These are phyloP conservation scores for Bergia sp. DNA, from an alignment of 92 coral and sea anemone species.

Conservation along the genomic window DNA sequence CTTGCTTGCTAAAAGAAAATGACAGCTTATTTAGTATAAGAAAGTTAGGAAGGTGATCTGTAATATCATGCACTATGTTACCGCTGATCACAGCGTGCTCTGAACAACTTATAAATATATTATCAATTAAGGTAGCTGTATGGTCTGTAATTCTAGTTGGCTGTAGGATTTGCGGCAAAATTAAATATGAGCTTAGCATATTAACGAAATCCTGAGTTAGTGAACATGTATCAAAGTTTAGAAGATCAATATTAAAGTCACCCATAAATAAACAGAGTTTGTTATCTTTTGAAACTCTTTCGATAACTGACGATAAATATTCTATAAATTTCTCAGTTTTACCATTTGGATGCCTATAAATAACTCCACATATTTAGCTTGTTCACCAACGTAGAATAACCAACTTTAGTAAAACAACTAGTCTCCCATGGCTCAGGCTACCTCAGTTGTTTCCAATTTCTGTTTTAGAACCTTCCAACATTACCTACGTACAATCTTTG, in stretches of 20 bases:
- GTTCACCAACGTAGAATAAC: too few species aligned
- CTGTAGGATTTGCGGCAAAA: background rate
- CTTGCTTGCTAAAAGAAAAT: too few species aligned
- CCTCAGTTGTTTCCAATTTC: too few species aligned
- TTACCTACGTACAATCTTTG: too few species aligned
- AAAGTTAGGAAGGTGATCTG: too few species aligned
- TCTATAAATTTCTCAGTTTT: background rate
- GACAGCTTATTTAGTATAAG: background rate
- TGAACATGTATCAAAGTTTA: constrained; percentile 9
- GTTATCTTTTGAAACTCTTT: background rate
- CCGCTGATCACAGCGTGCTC: constrained; percentile 19
- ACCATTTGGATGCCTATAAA: background rate
- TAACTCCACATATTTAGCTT: too few species aligned
- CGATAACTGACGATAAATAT: background rate
- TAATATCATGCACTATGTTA: background rate
- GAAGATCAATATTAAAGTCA: background rate
- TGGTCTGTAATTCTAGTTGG: too few species aligned
- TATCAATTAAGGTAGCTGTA: constrained; percentile 7
- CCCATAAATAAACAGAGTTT: too few species aligned
- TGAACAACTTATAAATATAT: constrained; percentile 19
- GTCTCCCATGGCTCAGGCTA: too few species aligned
- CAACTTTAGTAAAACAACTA: too few species aligned
- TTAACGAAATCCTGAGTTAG: constrained; percentile 21
- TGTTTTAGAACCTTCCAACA: too few species aligned
- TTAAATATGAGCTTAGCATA: background rate